Percentiles rank a stretch among this genome's conserved stretches.
These are phyloP conservation scores for Nemopilema nomurai DNA, from an alignment of 30 jellyfish, hydroid and myxozoan genomes.

Conservation along the genomic window DNA sequence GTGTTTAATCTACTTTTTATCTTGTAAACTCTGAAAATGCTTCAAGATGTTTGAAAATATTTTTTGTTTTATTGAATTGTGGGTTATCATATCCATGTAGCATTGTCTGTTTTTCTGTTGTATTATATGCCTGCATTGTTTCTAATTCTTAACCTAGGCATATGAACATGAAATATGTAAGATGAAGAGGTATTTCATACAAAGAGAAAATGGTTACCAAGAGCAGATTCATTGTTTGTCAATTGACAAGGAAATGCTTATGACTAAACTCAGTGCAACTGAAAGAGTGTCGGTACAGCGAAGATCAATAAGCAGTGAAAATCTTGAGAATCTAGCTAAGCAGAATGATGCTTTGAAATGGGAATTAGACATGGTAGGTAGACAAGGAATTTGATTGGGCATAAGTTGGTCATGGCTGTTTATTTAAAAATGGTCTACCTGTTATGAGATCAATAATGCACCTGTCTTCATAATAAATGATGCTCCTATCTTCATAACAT, in stretches of 20 bases:
- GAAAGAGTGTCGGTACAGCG: slow-evolving; percentile 11
- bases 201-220: slow-evolving; percentile 32
- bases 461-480: too few species aligned
- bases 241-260: slow-evolving; percentile 17
- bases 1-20: too few species aligned
- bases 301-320: slow-evolving; percentile 1
- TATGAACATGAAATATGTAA: slow-evolving; percentile 1
- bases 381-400: not conserved
- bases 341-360: slow-evolving; percentile 58
- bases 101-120: not conserved
- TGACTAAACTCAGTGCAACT: not conserved
- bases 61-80: too few species aligned
- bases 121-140: not conserved
- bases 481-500: too few species aligned
- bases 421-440: too few species aligned
- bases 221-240: slow-evolving; percentile 34
- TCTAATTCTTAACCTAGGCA: slow-evolving; percentile 7
- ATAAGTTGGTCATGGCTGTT: too few species aligned
- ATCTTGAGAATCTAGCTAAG: slow-evolving; percentile 22
- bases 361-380: slow-evolving; percentile 73
- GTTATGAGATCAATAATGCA: too few species aligned
- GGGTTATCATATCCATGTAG: not conserved
- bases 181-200: slow-evolving; percentile 8
- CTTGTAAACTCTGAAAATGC: too few species aligned
- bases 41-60: too few species aligned